These are phyloP conservation scores for Epirrhoe tristata DNA, from an alignment of 2,888 invertebrate genomes.

Conservation along the genomic window DNA sequence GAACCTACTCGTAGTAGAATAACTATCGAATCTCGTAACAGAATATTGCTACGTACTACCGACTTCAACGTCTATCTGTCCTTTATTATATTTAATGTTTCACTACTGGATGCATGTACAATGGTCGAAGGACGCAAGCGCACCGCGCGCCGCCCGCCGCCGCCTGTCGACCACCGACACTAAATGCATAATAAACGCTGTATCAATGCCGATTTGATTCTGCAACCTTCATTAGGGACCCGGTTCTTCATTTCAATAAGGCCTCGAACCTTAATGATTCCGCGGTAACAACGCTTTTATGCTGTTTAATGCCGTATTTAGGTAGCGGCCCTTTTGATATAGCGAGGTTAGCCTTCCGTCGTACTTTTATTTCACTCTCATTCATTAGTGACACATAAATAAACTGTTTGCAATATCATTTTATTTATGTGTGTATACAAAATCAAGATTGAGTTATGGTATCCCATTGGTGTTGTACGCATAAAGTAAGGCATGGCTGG, in stretches of 20 bases:
- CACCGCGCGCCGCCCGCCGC: slow-evolving; percentile 43
- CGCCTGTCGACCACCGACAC: slow-evolving; percentile 63
- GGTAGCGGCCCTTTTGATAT: slow-evolving; percentile 79
- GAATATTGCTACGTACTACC: neutral
- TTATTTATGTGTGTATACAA: slow-evolving; percentile 49
- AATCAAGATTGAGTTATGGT: slow-evolving; percentile 48
- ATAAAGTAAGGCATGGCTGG: slow-evolving; percentile 41
- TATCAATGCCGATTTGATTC: slow-evolving; percentile 82
- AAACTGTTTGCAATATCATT: slow-evolving; percentile 56
- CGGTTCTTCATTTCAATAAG: slow-evolving; percentile 83
- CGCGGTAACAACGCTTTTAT: slow-evolving; percentile 76
- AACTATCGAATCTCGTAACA: neutral
- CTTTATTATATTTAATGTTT: neutral
- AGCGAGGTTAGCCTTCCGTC: slow-evolving; percentile 61
- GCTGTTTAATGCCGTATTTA: slow-evolving; percentile 77
- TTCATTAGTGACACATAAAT: slow-evolving; percentile 68
- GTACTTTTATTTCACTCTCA: slow-evolving; percentile 61
- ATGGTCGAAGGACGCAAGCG: slow-evolving; percentile 41
- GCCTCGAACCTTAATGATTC: slow-evolving; percentile 78
- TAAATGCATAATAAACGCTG: slow-evolving; percentile 76
- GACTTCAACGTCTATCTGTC: neutral
- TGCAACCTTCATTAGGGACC: slow-evolving; percentile 82
- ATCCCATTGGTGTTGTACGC: slow-evolving; percentile 47
- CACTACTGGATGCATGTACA: slow-evolving; percentile 17
- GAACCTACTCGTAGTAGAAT: neutral